Percentiles rank a stretch among this genome's conserved stretches.
Conservation (phyloP, 1,140 invertebrate species). For the Eumeta japonica region DNA sequence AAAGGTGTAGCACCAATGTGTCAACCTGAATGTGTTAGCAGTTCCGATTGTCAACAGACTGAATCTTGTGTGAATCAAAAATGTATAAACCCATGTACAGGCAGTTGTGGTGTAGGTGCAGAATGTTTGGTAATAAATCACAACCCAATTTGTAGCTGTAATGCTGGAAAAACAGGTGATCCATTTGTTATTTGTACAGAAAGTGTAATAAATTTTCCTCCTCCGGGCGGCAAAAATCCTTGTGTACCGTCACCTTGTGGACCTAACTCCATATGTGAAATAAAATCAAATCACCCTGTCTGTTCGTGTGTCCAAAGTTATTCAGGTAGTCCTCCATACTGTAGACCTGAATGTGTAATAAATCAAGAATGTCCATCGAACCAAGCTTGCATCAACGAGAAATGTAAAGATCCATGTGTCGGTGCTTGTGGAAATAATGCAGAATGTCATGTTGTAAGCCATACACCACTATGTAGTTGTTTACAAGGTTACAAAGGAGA, state of each 20-base stretch:
- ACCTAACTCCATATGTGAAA: constrained; percentile 80
- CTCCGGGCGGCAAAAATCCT: constrained; percentile 60
- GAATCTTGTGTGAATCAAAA: constrained; percentile 76
- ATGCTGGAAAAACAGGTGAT: constrained; percentile 73
- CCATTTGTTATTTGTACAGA: constrained; percentile 72
- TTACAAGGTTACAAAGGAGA: constrained; percentile 74
- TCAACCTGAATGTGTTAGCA: constrained; percentile 77
- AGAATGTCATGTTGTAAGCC: constrained; percentile 77
- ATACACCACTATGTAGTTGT: constrained; percentile 80
- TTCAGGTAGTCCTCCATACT: constrained; percentile 70
- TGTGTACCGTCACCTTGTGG: constrained; percentile 82
- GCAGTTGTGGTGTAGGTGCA: constrained; percentile 74
- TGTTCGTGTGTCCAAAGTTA: constrained; percentile 77
- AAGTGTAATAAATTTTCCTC: constrained; percentile 43
- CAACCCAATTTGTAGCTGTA: constrained; percentile 79
- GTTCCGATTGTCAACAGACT: constrained; percentile 74
- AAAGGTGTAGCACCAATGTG: constrained; percentile 77
- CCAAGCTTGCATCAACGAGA: constrained; percentile 77
- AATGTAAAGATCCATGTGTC: constrained; percentile 75
- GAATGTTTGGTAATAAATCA: constrained; percentile 77
- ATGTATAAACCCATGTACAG: constrained; percentile 75
- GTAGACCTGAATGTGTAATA: constrained; percentile 73
- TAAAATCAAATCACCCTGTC: constrained; percentile 73
- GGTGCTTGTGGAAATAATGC: constrained; percentile 76
- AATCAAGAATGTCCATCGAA: constrained; percentile 73